Evolutionary conservation across 1,140 invertebrate species (phyloP).

Genomic region (Akabosia matsudoensis): DNA sequence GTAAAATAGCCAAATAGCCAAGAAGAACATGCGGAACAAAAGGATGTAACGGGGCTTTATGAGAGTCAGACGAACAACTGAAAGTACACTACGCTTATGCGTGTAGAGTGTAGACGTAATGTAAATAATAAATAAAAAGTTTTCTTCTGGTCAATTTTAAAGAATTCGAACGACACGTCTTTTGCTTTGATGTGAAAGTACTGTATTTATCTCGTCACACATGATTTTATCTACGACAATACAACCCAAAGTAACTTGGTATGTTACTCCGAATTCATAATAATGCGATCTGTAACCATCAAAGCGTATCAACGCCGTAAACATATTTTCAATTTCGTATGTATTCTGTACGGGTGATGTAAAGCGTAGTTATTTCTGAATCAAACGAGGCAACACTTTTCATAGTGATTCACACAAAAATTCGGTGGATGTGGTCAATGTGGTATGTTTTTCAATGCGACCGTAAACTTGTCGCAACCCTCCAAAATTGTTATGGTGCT

Average conservation of each 20-base stretch:
- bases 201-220: slow-evolving; percentile 20
- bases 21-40: too few relatives aligned
- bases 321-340: neutral
- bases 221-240: neutral
- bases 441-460: neutral
- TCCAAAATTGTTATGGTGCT: neutral
- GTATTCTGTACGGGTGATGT: too few relatives aligned
- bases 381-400: neutral
- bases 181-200: neutral
- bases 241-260: neutral
- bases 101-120: too few relatives aligned
- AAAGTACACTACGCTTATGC: too few relatives aligned
- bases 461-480: slow-evolving; percentile 14
- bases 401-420: slow-evolving; percentile 6
- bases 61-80: too few relatives aligned
- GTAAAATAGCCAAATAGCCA: too few relatives aligned
- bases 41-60: too few relatives aligned
- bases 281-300: neutral
- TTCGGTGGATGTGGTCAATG: neutral
- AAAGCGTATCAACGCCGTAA: neutral
- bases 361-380: too few relatives aligned
- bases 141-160: slow-evolving; percentile 16
- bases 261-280: too few relatives aligned
- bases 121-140: too few relatives aligned
- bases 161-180: neutral